Base-by-base conservation (phyloP, 2,113 vertebrate genomes). In the Marcusenius ussheri region DNA sequence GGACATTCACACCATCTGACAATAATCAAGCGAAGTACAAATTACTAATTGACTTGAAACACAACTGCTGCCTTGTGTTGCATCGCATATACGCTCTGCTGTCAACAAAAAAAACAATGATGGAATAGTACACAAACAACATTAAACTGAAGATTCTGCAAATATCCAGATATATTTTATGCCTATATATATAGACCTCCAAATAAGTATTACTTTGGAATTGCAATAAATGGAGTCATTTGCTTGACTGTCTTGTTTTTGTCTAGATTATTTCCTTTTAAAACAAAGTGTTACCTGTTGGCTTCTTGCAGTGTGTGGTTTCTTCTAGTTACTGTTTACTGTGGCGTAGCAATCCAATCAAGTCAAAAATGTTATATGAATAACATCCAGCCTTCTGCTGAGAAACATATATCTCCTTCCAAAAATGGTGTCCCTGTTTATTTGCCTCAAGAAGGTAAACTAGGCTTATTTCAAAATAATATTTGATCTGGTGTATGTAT, bases 271-370 rank as follows among this genome's bases (percentile, higher is more conserved):
- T 56, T 53, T 53, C 6, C n/a, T 35, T 51, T 31, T 17, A 51
- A n/a, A 31, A 6, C n/a, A 31, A 87, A 87, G 27, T 51, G n/a
- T 87, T 87, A 87, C 85, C 85, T 87, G 47, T 87, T 83, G 80
- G 80, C 21, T 83, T 45, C 39, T 83, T 83, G 45, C 5, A 9
- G 62, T 35, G 85, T 87, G 24, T 87, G 47, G 11, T 87, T 51
- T 87, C 85, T 56, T 87, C 49, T 53, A 39, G 49, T 35, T 53
- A 27, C 47, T n/a, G 21, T 27, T 80, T 80, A 80, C 74, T 86
- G 83, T 17, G 35, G 2, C 17, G 74, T 42, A 3, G 83, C 3
- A 19, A 46, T 47, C 45, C 83, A 84, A 47, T 39, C 15, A 83
- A 83, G 80, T 35, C 80, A 45, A 83, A 47, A 83, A 83, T n/a